Conservation (phyloP, 2,888 invertebrate genomes). For the Parnassius orleans region DNA sequence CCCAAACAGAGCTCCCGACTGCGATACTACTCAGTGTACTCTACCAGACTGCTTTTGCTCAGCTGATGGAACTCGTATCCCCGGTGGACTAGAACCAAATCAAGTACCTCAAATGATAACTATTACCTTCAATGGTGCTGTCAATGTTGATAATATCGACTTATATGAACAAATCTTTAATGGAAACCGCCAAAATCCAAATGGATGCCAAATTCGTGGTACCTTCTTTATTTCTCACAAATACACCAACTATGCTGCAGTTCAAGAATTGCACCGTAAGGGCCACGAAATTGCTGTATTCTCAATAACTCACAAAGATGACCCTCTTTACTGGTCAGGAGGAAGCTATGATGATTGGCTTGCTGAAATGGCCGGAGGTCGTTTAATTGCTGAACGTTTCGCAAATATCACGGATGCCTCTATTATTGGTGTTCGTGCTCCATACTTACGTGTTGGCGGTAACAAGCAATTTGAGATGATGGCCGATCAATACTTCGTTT, state of each 20-base stretch:
- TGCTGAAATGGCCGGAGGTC: slow-evolving; percentile 95
- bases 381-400: slow-evolving; percentile 92
- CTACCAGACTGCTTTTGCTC: slow-evolving; percentile 97
- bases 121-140: slow-evolving; percentile 94
- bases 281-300: slow-evolving; percentile 96
- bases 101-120: slow-evolving; percentile 97
- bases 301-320: slow-evolving; percentile 95
- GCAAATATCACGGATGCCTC: slow-evolving; percentile 96
- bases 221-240: slow-evolving; percentile 96
- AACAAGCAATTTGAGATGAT: slow-evolving; percentile 98
- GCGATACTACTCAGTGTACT: slow-evolving; percentile 92
- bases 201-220: slow-evolving; percentile 93
- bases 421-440: slow-evolving; percentile 93
- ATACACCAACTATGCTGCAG: slow-evolving; percentile 94
- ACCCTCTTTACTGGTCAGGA: slow-evolving; percentile 93
- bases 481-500: slow-evolving; percentile 96
- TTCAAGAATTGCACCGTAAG: slow-evolving; percentile 92
- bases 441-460: slow-evolving; percentile 94
- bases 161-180: slow-evolving; percentile 95
- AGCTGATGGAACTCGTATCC: slow-evolving; percentile 94
- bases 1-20: slow-evolving; percentile 95
- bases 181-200: slow-evolving; percentile 91
- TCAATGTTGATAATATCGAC: slow-evolving; percentile 96
- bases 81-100: slow-evolving; percentile 89
- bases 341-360: slow-evolving; percentile 95